Evolutionary conservation across 2,888 invertebrate genomes (phyloP).

Genomic region (Drosophila anomelani): DNA sequence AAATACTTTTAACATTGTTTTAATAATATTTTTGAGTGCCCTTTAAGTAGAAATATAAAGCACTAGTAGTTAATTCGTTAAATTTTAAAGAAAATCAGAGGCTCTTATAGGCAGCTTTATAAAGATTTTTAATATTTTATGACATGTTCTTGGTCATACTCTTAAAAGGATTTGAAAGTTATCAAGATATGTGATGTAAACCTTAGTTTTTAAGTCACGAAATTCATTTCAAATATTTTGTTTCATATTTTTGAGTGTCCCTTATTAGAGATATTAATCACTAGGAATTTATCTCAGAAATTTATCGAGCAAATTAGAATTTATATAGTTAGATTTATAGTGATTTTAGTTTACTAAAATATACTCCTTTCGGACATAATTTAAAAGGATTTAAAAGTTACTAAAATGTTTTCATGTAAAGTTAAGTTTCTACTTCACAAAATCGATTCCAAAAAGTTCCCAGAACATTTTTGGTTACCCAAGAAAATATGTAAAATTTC

Average conservation of each 20-base stretch:
- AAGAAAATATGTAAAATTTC: no score
- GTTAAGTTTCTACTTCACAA: not conserved
- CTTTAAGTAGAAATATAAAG: not conserved
- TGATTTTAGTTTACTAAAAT: not conserved
- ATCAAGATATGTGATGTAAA: no score
- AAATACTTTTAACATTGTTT: no score
- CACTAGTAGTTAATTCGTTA: not conserved
- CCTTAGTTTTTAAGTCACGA: not conserved
- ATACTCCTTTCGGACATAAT: not conserved
- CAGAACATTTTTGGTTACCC: not conserved
- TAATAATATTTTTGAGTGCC: no score
- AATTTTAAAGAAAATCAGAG: not conserved
- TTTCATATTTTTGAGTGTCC: no score
- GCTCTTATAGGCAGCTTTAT: not conserved
- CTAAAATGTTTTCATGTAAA: no score
- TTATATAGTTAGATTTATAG: not conserved
- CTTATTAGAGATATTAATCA: no score
- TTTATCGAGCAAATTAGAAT: no score
- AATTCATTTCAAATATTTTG: no score
- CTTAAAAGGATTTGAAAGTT: not conserved
- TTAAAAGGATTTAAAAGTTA: not conserved
- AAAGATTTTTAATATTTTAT: no score
- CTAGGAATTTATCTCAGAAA: no score
- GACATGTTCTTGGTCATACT: no score
- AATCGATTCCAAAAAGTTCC: not conserved